Base-by-base conservation (phyloP, 2,888 invertebrate genomes). In the Pollenia labialis region DNA sequence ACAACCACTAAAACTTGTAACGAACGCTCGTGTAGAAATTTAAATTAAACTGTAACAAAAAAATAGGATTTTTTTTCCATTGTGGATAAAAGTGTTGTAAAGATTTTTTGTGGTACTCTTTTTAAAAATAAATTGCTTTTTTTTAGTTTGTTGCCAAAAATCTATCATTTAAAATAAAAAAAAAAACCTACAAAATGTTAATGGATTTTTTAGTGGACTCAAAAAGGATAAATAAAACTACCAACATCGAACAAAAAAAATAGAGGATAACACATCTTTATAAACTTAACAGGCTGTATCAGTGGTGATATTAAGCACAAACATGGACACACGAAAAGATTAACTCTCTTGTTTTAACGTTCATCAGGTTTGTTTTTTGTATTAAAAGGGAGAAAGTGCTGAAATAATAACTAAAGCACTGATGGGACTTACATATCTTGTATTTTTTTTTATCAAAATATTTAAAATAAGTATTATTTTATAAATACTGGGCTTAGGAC, bases 211-310 rank as follows among this genome's bases (percentile, higher is more conserved):
- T 60, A 32, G 40, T 58, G 42, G 40, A 12, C 12, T 12, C 16
- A 16, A 76, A 50, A 50, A 16, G 23, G 16, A 48, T 72, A 64
- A 1, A 72, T 7, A 79, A 75, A 83, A 81, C 54, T 14, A 18
- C 18, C 9, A 62, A 56, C 8, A 44, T 11, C 46, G 2, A 48
- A 16, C 4, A 54, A 0, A 4, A 10, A 48, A 14, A 40, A 14
- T 18, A 80, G 75, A 32, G 83, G 83, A 88, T 85, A 81, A 83
- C 77, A 84, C 12, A 76, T 54, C 56, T 66, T 82, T 16, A 44
- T 32, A 4, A 42, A n/a, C 23, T n/a, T 58, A 68, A 14, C 32
- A 32, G 54, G 23, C 42, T 66, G 48, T 56, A 81, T 46, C 48
- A 32, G 18, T 66, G 64, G 56, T 81, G 66, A 81, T 72, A 81